Base-by-base conservation (phyloP, 2,113 vertebrate genomes). In the Oenanthe melanoleuca region DNA sequence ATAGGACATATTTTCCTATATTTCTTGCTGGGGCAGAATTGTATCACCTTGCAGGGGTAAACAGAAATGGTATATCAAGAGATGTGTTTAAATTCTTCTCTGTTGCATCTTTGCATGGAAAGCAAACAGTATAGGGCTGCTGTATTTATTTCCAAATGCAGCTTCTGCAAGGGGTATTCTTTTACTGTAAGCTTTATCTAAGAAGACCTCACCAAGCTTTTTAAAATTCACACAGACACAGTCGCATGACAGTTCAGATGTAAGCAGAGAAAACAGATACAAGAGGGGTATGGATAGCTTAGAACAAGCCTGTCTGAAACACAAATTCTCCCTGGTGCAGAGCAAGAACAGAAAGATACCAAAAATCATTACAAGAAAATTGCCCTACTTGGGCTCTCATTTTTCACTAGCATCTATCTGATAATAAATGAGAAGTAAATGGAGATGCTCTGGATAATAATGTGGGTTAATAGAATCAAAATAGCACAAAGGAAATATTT, bases 401-500 rank as follows among this genome's bases (percentile, higher is more conserved):
- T 94, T 89, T 89, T 73, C 38, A 69, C 89, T 65, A 67, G 56
- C n/a, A 45, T 80, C 72, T 80, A 28, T 55, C 80, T 88, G 88
- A 59, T 80, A 94, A 80, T 73, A 74, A 82, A 75, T n/a, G 49
- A 93, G 47, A 90, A 86, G 64, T 49, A 92, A 90, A 86, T 0
- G 5, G 49, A 90, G 44, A 61, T 69, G 88, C n/a, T 95, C 88
- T 92, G 82, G 90, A 86, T 96, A 93, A 57, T 85, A 88, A 97
- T 92, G 74, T 97, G 69, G 85, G 94, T 93, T 93, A 96, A 92
- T 50, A 77, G 85, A 96, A 86, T 86, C 93, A 94, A 95, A 96
- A 75, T 88, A 86, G 92, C 71, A 53, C 92, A 92, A 67, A 94
- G 38, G 49, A 86, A 90, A 5, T 23, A 59, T 91, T 52, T 92